A percentile compares a stretch with the other conserved stretches of the same genome.
Conservation (phyloP, 2,113 vertebrate species). For the Odocoileus virginianus region DNA sequence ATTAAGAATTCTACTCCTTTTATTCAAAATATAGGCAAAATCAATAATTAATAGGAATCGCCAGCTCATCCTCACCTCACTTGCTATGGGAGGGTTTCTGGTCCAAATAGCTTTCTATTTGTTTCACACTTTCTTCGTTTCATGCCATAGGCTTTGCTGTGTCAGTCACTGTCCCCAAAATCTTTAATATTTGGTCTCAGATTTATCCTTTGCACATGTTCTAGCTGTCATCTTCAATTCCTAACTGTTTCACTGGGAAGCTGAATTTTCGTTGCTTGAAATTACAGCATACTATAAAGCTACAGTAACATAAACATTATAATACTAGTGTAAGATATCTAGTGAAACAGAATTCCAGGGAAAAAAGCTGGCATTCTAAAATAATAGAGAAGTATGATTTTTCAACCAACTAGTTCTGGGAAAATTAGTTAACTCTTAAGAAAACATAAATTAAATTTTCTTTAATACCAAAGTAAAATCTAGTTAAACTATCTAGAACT, state of each 20-base stretch:
- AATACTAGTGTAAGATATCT: neutral
- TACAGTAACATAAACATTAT: neutral
- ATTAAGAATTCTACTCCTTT: neutral
- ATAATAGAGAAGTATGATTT: neutral
- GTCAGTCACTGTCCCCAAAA: neutral
- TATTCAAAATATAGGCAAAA: neutral
- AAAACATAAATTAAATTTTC: neutral
- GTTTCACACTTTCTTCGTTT: neutral
- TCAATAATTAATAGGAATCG: too few relatives aligned
- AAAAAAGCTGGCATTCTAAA: neutral
- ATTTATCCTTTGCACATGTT: neutral
- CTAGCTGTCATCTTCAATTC: neutral
- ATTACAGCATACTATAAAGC: neutral
- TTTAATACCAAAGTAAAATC: neutral
- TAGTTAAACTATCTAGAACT: neutral
- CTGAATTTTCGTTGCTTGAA: neutral
- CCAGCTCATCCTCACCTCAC: neutral
- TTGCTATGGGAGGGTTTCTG: accelerated
- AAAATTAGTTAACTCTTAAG: neutral
- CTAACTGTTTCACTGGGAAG: neutral
- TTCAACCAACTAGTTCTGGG: neutral
- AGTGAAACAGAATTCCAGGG: neutral
- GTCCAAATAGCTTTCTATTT: neutral
- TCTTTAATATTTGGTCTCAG: neutral
- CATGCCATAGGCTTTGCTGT: neutral